Base-by-base conservation (phyloP, 2,888 invertebrate species). In the Arge pagana region DNA sequence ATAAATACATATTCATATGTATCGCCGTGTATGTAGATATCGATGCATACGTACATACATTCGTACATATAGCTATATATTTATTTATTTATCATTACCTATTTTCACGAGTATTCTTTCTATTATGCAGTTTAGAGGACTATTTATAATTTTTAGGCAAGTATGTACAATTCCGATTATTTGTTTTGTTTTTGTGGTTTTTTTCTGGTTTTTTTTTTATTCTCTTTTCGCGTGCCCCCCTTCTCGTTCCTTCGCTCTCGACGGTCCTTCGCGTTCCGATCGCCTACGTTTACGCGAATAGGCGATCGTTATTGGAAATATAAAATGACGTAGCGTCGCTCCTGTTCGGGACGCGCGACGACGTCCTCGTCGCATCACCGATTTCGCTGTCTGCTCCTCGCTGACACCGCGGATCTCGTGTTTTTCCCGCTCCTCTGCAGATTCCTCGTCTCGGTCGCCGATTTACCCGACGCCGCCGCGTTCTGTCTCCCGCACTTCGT, bases 401-500 rank as follows among this genome's bases (percentile, higher is more conserved):
- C 13, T n/a, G 8, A 31, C 23, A 31, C 50, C 11, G 31, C 31
- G 39, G 40, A 31, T 31, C 40, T 50, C 16, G 50, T 35, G 28
- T 41, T 31, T 21, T 31, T 52, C 4, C n/a, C n/a, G n/a, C n/a
- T n/a, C n/a, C n/a, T n/a, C n/a, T n/a, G n/a, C n/a, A n/a, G n/a
- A n/a, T n/a, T n/a, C n/a, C n/a, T n/a, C 19, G 37, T 28, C 19
- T 48, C 24, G 28, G 37, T 19, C 33, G 50, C 16, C 19, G 43
- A 15, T 10, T 18, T 39, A 19, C 16, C 26, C 13, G 30, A 15
- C 15, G 49, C 37, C 15, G 28, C 30, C 15, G 43, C 43, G 21
- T 37, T 48, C 21, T 51, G 50, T 36, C 50, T 42, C 35, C 43
- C 43, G 50, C 50, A 51, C 35, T 43, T 51, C 19, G 24, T 49